Conservation (phyloP, 2,797 vertebrate species). For the Chelmon rostratus region DNA sequence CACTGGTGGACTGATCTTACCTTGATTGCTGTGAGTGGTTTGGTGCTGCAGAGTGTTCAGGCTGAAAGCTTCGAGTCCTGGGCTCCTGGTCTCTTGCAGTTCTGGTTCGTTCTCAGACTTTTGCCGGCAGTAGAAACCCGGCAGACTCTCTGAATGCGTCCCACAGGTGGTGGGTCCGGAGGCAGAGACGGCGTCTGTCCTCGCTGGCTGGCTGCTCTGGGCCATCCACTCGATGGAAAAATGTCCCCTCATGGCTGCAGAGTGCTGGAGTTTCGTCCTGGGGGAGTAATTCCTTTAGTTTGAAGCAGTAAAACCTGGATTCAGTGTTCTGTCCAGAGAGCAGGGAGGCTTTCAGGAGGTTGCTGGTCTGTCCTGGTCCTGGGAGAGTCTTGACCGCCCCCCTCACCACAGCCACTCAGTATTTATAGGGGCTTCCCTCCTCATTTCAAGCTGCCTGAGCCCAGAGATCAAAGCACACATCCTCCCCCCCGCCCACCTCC, state of each 20-base stretch:
- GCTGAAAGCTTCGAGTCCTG: neutral
- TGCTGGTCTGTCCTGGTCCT: slow-evolving; percentile 10
- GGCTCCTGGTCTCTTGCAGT: slow-evolving; percentile 18
- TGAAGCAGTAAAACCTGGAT: neutral
- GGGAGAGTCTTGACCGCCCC: slow-evolving; percentile 16
- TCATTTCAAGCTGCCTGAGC: slow-evolving; percentile 72
- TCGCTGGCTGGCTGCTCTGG: slow-evolving; percentile 82
- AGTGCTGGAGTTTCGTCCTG: neutral
- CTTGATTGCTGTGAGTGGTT: slow-evolving; percentile 7
- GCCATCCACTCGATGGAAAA: slow-evolving; percentile 89
- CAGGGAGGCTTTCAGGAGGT: neutral
- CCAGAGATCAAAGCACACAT: slow-evolving; percentile 84
- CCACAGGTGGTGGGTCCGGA: slow-evolving; percentile 68
- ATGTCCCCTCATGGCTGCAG: slow-evolving; percentile 78
- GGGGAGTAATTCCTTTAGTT: slow-evolving; percentile 7
- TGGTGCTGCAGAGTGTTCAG: slow-evolving; percentile 25
- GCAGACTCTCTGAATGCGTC: slow-evolving; percentile 83
- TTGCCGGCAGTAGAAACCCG: slow-evolving; percentile 82
- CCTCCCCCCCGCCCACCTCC: slow-evolving; percentile 71
- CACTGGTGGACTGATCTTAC: slow-evolving; percentile 36
- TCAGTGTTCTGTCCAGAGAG: neutral
- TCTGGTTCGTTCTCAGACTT: slow-evolving; percentile 24
- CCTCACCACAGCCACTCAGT: slow-evolving; percentile 26
- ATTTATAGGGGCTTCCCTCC: slow-evolving; percentile 81
- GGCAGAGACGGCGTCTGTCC: neutral